Percentiles rank a stretch among this genome's conserved stretches.
Evolutionary conservation across 2,888 invertebrate species (phyloP).

Genomic region (Cheilosia variabilis): DNA sequence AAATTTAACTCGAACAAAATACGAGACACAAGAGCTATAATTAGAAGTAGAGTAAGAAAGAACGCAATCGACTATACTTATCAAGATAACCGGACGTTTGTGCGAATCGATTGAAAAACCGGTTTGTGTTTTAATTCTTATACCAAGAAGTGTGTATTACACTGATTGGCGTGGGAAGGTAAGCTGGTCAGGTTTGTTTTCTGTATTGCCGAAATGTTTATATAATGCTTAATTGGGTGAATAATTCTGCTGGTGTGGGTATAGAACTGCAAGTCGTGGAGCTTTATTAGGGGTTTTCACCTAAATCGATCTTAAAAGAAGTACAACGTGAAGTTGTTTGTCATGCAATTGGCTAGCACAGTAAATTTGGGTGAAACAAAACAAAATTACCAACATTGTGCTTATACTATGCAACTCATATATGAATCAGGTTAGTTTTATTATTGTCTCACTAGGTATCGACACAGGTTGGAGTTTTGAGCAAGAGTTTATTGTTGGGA

Average conservation of each 20-base stretch:
- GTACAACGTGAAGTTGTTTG: too few relatives aligned
- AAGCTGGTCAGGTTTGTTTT: constrained; percentile 28
- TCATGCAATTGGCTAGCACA: too few relatives aligned
- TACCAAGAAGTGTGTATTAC: constrained; percentile 2
- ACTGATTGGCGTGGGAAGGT: constrained; percentile 21
- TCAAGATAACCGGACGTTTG: constrained; percentile 31
- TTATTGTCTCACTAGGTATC: too few relatives aligned
- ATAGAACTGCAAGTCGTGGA: too few relatives aligned
- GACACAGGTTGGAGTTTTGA: too few relatives aligned
- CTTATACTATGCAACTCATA: too few relatives aligned
- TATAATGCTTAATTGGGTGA: constrained; percentile 22
- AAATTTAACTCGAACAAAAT: neutral
- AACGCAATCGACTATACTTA: constrained; percentile 24
- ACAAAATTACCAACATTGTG: too few relatives aligned
- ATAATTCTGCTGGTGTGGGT: neutral
- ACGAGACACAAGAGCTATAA: neutral
- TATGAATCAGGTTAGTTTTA: too few relatives aligned
- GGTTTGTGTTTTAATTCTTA: constrained; percentile 8
- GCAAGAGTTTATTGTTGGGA: too few relatives aligned
- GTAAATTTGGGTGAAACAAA: too few relatives aligned
- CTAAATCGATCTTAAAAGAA: too few relatives aligned
- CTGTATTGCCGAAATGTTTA: constrained; percentile 15
- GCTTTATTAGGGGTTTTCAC: too few relatives aligned
- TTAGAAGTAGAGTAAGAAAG: neutral
- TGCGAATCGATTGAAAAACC: constrained; percentile 15